Evolutionary conservation across 2,113 vertebrate species (phyloP).

Genomic region (Eidolon helvum): DNA sequence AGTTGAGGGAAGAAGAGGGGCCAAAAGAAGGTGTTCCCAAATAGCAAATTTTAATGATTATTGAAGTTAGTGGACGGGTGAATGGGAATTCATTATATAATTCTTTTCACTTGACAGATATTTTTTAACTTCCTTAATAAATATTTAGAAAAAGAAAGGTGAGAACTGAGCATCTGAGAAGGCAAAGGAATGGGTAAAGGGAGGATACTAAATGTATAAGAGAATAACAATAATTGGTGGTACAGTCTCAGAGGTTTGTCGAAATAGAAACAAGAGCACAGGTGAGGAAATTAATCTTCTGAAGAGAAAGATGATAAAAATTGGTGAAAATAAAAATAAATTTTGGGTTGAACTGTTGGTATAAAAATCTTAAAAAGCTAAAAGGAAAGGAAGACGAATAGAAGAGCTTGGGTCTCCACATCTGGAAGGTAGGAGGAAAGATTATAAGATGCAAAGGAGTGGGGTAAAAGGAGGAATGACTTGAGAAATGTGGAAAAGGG

Average conservation of each 20-base stretch:
- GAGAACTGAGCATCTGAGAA: not conserved
- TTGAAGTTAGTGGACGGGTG: not conserved
- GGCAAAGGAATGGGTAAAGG: not conserved
- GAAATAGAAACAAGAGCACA: not conserved
- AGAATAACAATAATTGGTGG: not conserved
- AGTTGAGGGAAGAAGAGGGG: not conserved
- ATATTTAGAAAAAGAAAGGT: not conserved
- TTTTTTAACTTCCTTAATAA: not conserved
- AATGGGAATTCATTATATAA: not conserved
- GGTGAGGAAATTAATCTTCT: not conserved
- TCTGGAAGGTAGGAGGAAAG: not conserved
- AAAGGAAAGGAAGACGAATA: not conserved
- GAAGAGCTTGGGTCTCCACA: not conserved
- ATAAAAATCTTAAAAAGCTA: not conserved
- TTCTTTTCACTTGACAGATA: not conserved
- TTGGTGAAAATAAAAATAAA: not conserved
- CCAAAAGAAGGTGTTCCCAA: not conserved
- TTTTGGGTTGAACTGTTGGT: not conserved
- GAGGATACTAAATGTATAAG: not conserved
- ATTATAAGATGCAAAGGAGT: too few relatives aligned
- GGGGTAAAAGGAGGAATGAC: accelerated
- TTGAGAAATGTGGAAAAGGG: not conserved
- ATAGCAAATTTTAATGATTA: not conserved
- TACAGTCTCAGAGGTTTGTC: too few relatives aligned
- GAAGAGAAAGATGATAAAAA: not conserved